These are phyloP conservation scores for Artibeus jamaicensis DNA, from an alignment of 2,797 vertebrate species.

Conservation along the genomic window DNA sequence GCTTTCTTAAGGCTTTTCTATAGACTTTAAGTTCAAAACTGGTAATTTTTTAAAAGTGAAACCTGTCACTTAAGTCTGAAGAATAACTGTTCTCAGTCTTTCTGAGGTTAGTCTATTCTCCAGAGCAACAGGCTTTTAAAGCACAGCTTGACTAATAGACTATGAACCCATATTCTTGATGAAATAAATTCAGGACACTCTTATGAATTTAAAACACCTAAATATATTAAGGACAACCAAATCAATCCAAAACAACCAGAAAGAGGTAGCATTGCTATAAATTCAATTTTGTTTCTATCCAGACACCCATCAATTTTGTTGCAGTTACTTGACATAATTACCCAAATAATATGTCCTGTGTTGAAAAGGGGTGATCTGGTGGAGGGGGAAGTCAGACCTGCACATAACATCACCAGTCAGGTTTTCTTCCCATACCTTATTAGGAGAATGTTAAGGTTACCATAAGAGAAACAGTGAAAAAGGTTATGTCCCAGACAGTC, in stretches of 20 bases:
- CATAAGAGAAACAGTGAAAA: neutral
- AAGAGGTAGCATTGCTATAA: neutral
- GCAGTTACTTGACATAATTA: neutral
- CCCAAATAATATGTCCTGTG: neutral
- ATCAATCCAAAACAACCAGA: neutral
- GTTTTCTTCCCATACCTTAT: neutral
- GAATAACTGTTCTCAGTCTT: neutral
- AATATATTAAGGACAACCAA: neutral
- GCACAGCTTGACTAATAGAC: neutral
- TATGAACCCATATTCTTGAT: neutral
- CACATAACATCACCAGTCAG: neutral
- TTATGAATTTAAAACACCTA: constrained; percentile 23
- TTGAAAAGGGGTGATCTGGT: neutral
- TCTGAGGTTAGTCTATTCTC: neutral
- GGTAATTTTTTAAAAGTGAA: neutral
- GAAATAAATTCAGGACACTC: constrained; percentile 1
- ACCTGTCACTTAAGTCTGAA: neutral
- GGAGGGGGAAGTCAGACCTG: neutral
- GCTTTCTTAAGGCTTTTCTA: neutral
- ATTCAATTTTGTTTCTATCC: neutral
- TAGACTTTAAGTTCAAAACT: constrained; percentile 11
- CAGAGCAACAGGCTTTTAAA: neutral
- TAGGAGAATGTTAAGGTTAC: neutral
- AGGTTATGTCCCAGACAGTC: neutral
- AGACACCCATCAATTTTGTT: neutral